A percentile compares a stretch with the other conserved stretches of the same genome.
Evolutionary conservation across 2,113 vertebrate genomes (phyloP).

Genomic region (Callocephalon fimbriatum): DNA sequence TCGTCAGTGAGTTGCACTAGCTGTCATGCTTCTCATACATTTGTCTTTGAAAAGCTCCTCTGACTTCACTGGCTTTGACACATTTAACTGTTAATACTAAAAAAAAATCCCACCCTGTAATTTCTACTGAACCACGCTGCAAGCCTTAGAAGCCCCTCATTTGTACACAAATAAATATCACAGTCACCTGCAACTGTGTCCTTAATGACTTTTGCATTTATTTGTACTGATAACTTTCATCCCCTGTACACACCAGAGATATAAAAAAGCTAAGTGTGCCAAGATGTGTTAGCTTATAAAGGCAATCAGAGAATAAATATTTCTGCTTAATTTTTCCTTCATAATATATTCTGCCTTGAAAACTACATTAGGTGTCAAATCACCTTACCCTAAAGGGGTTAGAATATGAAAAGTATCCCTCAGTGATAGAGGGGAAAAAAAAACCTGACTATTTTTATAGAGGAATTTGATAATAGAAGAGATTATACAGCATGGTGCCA

Average conservation of each 20-base stretch:
- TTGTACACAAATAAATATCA: slow-evolving; percentile 48
- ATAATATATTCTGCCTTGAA: slow-evolving; percentile 2
- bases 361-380: slow-evolving; percentile 32
- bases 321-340: not conserved
- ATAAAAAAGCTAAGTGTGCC: not conserved
- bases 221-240: slow-evolving; percentile 19
- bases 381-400: not conserved
- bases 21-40: slow-evolving; percentile 5
- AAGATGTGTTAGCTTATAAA: slow-evolving; percentile 40
- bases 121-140: slow-evolving; percentile 28
- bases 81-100: not conserved
- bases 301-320: slow-evolving; percentile 11
- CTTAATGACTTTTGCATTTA: slow-evolving; percentile 29
- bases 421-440: not conserved
- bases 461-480: not conserved
- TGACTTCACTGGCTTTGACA: slow-evolving; percentile 36
- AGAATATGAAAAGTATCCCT: not conserved
- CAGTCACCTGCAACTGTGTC: slow-evolving; percentile 42
- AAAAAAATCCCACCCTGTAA: slow-evolving; percentile 29
- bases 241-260: not conserved
- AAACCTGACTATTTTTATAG: not conserved
- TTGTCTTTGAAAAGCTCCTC: slow-evolving; percentile 35
- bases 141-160: not conserved
- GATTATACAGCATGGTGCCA: not conserved
- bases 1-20: slow-evolving; percentile 48